Evolutionary conservation across 2,113 vertebrate species (phyloP).

Genomic region (Spea bombifrons): DNA sequence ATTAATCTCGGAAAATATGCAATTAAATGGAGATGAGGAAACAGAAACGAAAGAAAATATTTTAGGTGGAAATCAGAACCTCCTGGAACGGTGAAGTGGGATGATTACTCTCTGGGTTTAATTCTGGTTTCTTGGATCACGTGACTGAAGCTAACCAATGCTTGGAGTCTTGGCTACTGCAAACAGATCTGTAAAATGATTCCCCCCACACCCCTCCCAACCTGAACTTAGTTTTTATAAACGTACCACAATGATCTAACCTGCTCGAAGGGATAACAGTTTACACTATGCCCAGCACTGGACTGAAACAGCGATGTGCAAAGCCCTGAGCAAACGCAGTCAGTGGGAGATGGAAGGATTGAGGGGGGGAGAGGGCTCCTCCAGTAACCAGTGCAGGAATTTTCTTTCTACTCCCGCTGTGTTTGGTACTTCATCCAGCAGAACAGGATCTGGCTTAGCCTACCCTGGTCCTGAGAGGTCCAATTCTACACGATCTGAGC

Average conservation of each 20-base stretch:
- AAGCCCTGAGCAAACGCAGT: conserved; percentile 67
- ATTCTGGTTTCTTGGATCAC: conserved; percentile 54
- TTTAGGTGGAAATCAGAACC: conserved; percentile 1
- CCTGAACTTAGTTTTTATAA: conserved; percentile 73
- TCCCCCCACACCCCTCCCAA: conserved; percentile 63
- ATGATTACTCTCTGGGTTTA: conserved; percentile 42
- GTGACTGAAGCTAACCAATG: conserved; percentile 65
- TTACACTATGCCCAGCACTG: conserved; percentile 58
- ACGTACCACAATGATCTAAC: conserved; percentile 71
- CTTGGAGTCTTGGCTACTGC: conserved; percentile 54
- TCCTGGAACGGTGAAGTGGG: conserved; percentile 46
- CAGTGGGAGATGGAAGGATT: conserved; percentile 72
- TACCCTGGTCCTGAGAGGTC: conserved; percentile 68
- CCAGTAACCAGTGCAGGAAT: conserved; percentile 65
- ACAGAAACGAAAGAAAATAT: conserved; percentile 16
- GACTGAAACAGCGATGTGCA: conserved; percentile 57
- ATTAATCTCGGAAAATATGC: neutral
- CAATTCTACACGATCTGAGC: conserved; percentile 36
- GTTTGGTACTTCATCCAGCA: conserved; percentile 67
- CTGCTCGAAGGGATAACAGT: conserved; percentile 65
- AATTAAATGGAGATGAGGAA: neutral
- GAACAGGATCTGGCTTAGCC: conserved; percentile 63
- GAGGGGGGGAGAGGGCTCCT: conserved; percentile 60
- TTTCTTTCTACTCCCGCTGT: conserved; percentile 71
- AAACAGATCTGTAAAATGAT: conserved; percentile 63